A percentile compares a stretch with the other conserved stretches of the same genome.
These are phyloP conservation scores for Drosophila prolongata DNA, from an alignment of 2,888 invertebrate genomes.

Conservation along the genomic window DNA sequence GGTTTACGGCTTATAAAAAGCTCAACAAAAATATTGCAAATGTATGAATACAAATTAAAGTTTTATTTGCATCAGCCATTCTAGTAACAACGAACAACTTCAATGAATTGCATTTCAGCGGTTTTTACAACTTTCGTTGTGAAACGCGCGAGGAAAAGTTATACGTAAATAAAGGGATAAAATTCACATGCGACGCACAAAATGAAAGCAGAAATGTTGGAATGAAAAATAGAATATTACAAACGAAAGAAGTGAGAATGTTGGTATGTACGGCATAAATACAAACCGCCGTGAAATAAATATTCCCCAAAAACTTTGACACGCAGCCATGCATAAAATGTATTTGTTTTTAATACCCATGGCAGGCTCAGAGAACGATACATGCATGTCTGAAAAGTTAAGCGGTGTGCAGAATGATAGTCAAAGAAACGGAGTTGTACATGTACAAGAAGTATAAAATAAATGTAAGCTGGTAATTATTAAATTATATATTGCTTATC, in stretches of 20 bases:
- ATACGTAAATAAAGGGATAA: constrained; percentile 40
- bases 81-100: constrained; percentile 11
- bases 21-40: constrained; percentile 15
- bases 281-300: constrained; percentile 24
- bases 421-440: background rate
- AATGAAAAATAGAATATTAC: background rate
- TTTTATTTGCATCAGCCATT: constrained; percentile 22
- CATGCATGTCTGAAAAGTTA: no score
- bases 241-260: constrained; percentile 3
- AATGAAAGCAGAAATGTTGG: constrained; percentile 26
- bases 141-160: constrained; percentile 21
- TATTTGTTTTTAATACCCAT: constrained; percentile 44
- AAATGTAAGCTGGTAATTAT: background rate
- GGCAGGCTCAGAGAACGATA: constrained; percentile 3
- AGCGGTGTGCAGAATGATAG: background rate
- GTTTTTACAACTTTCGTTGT: constrained; percentile 5
- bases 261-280: constrained; percentile 1
- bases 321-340: constrained; percentile 48
- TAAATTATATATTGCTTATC: background rate
- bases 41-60: constrained; percentile 19
- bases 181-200: constrained; percentile 29
- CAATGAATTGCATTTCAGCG: constrained; percentile 21
- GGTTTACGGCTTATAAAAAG: background rate
- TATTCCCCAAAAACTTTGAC: constrained; percentile 46
- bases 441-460: background rate